Evolutionary conservation across 2,797 vertebrate species (phyloP).

Genomic region (Crypturellus tataupa): DNA sequence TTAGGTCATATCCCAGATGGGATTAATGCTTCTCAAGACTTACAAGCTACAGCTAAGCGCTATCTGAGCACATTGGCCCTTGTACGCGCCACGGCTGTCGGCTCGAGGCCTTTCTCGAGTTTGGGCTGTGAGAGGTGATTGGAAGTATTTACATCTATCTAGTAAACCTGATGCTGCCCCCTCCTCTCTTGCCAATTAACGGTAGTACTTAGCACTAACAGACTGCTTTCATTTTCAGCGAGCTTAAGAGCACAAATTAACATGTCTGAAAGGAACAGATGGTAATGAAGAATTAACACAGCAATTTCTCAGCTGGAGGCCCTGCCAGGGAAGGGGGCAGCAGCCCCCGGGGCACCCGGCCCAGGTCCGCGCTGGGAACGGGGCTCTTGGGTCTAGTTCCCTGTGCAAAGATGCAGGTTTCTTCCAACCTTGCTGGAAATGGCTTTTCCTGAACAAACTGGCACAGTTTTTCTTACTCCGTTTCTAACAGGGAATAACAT

Average conservation of each 20-base stretch:
- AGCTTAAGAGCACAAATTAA: conserved; percentile 61
- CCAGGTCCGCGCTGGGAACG: rapidly evolving
- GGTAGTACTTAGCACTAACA: conserved; percentile 59
- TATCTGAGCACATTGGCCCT: not conserved
- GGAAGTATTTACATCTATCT: conserved; percentile 14
- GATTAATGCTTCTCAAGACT: conserved; percentile 58
- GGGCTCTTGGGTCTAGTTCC: rapidly evolving
- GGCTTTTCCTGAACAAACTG: not conserved
- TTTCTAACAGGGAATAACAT: not conserved
- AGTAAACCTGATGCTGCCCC: not conserved
- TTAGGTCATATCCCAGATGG: conserved; percentile 35
- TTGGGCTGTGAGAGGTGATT: rapidly evolving
- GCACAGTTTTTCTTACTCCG: not conserved
- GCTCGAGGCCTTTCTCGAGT: not conserved
- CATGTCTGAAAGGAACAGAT: conserved; percentile 67
- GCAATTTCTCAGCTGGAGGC: conserved; percentile 51
- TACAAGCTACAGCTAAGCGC: conserved; percentile 38
- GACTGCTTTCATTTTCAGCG: conserved; percentile 68
- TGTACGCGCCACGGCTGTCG: not conserved
- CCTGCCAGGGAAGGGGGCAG: not conserved
- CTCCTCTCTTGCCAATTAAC: conserved; percentile 36
- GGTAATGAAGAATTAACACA: conserved; percentile 43
- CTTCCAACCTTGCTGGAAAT: not conserved
- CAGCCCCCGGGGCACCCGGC: not conserved
- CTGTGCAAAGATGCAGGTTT: not conserved